Base-by-base conservation (phyloP, 1,140 invertebrate species). In the Bombus pyrosoma region DNA sequence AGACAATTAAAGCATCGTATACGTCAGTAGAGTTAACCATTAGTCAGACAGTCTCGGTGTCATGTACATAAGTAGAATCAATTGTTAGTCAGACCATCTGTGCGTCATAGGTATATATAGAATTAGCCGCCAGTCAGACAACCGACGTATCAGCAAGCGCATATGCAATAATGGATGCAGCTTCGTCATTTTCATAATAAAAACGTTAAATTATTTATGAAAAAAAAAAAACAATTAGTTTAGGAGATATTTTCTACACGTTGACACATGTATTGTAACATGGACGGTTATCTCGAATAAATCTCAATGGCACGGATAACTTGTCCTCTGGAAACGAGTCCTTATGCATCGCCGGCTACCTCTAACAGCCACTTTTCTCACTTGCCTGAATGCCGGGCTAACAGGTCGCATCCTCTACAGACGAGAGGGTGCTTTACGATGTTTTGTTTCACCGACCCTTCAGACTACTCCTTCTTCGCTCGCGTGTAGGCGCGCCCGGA, bases 291-390 rank as follows among this genome's bases (percentile, higher is more conserved):
- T 32, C 62, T 87, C 81, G 88, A 76, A 89, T 89, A 89, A 89
- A 89, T 85, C 78, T 87, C 62, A 84, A 84, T 78, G 71, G 66
- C 72, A 32, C 78, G 71, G 80, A 83, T 83, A 73, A 87, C 73
- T 80, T 57, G 59, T 71, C 66, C 77, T 75, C 79, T 82, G 88
- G 43, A 87, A 81, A 89, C 76, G 66, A 68, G 79, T 83, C 83
- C 88, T 90, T 87, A 85, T 90, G 87, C 87, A 90, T 86, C 84
- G 78, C 53, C 78, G 86, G 81, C 73, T 80, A 89, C 57, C 85
- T 87, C 89, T 89, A 79, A 59, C 66, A 91, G 86, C 89, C 90
- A 91, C 89, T 91, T 91, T 91, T 91, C 90, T 83, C 89, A 87
- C 87, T 90, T 89, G 83, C 79, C 72, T 89, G 83, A 89, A 91